A percentile compares a stretch with the other conserved stretches of the same genome.
Evolutionary conservation across 2,113 vertebrate genomes (phyloP).

Genomic region (Nothocercus julius): DNA sequence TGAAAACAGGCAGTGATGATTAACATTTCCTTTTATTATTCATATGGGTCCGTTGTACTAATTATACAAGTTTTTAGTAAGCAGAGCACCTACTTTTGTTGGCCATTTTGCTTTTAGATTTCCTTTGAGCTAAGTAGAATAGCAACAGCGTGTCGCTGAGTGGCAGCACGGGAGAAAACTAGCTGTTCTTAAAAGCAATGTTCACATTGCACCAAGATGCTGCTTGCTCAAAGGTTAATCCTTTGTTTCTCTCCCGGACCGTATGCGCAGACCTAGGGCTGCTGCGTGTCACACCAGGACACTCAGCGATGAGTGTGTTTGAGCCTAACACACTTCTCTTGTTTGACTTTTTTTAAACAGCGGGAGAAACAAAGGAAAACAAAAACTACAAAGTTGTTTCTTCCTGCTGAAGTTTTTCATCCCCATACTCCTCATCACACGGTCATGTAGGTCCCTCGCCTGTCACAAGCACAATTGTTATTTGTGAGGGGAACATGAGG

Average conservation of each 20-base stretch:
- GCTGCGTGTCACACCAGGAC: not conserved
- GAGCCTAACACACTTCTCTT: not conserved
- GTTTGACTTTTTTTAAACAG: not conserved
- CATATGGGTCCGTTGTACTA: not conserved
- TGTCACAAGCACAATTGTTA: not conserved
- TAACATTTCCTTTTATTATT: not conserved
- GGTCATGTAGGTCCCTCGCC: not conserved
- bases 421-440: not conserved
- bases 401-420: not conserved
- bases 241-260: not conserved
- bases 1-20: not conserved
- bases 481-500: slow-evolving; percentile 12
- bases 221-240: not conserved
- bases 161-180: not conserved
- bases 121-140: not conserved
- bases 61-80: not conserved
- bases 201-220: not conserved
- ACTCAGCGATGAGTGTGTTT: not conserved
- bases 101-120: not conserved
- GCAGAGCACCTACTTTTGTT: not conserved
- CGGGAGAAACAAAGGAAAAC: not conserved
- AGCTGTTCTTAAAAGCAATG: not conserved
- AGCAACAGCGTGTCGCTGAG: not conserved
- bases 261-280: not conserved
- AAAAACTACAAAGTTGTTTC: not conserved